Base-by-base conservation (phyloP, 2,113 vertebrate species). In the Ascaphus truei region DNA sequence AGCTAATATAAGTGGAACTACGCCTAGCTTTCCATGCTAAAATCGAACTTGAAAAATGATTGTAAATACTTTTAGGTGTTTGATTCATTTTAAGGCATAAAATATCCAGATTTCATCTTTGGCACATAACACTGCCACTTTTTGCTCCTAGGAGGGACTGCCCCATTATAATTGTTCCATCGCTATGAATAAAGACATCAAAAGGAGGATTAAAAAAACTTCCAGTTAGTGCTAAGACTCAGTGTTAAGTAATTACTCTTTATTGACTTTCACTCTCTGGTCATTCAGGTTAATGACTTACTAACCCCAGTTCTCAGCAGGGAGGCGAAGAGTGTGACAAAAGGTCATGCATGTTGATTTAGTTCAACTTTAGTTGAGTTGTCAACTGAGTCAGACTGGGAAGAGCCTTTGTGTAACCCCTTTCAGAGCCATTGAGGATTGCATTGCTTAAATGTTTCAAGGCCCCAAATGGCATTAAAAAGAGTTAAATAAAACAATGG, bases 271-370 rank as follows among this genome's bases (percentile, higher is more conserved):
- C 25, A 29, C 33, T 53, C 33, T 8, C 22, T 65, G 62, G 20
- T 23, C 36, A n/a, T 56, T 43, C 13, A 43, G 51, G 52, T 56
- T 43, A 66, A 66, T 67, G 51, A 45, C 53, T 67, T 33, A 22
- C 63, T 41, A 33, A 43, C 36, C 51, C 23, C 51, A 31, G 29
- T 39, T 56, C 51, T 67, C 27, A 13, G 26, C 18, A 33, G 15
- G 51, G 39, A 45, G 26, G 16, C 43, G 23, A 27, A 20, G 11
- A 55, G 27, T 31, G 52, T 56, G 26, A 57, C 52, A 29, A 18
- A 31, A 33, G 51, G 63, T 45, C 51, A 56, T 6, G 5, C 27
- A 57, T 56, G 63, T 39, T 43, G 15, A 25, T 67, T 31, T 31
- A 16, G 9, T 50, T 66, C 41, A 23, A 4, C 39, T 5, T 16